Evolutionary conservation across 2,888 invertebrate genomes (phyloP), one percentile per base, ranked within the genome.

Genomic region (Agrochola circellaris): DNA sequence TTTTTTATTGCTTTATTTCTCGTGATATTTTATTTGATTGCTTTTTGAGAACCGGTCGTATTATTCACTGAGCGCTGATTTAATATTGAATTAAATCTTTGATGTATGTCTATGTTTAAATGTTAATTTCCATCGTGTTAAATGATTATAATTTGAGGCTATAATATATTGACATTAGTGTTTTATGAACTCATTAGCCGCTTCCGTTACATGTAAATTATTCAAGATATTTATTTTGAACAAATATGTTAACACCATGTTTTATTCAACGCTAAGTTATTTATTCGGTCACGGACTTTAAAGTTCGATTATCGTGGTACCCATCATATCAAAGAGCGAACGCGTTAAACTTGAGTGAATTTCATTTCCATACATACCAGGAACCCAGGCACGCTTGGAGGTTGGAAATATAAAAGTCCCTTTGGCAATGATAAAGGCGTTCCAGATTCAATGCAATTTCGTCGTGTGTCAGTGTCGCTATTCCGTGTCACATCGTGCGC

Each of bases 1-100:
- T 64, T 88, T 91, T 92, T 94, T 93, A 93, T 93, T 88, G 91
- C 92, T 93, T 93, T 92, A 93, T 92, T 90, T 90, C 89, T 89
- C 88, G 84, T 89, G 90, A 89, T 90, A 91, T 93, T 92, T 91
- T 88, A 91, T 91, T 89, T 90, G 88, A 88, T 88, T 89, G 87
- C 85, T 76, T 89, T 89, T 89, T 83, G 84, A 87, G 87, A 91
- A 90, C 91, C 91, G 89, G 89, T 91, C 85, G 75, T 79, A 78
- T 81, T 84, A 87, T 87, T 83, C 87, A 81, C 83, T 79, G 77
- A 87, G 72, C 77, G 76, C 68, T 79, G 82, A 85, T 83, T 86
- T 89, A 82, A 85, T 89, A 88, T 88, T 84, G 81, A 89, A 88
- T 88, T 84, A 85, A 83, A 86, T 83, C 82, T 79, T 82, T 89